Base-by-base conservation (phyloP, 2,888 invertebrate species). In the Cetonia aurata region DNA sequence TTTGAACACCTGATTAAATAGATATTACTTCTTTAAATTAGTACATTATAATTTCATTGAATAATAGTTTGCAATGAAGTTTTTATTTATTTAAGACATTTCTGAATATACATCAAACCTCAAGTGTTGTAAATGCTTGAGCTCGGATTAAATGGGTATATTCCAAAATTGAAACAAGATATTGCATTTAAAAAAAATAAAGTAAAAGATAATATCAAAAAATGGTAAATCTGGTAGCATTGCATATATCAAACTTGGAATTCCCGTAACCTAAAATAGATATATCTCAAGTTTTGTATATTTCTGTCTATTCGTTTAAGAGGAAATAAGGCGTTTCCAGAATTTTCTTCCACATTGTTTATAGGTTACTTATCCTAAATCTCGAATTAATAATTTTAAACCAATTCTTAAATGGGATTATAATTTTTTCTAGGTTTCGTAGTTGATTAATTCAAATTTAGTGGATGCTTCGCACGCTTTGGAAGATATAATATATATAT, bases 231-330 rank as follows among this genome's bases (percentile, higher is more conserved):
- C 44, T 44, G 3, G 3, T 6, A 44, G 6, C 44, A 44, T 2
- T 3, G 6, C 44, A 3, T 3, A 44, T n/a, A 44, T 3, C 10
- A 10, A 3, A 44, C 3, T 3, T 44, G 13, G 3, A 44, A 44
- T n/a, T 13, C 6, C n/a, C 12, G 44, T 6, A 44, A n/a, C 6
- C 44, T 13, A n/a, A 44, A n/a, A 44, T 44, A 44, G 12, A 1
- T 13, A 44, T 13, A 44, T 44, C 44, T 44, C 10, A 44, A 44
- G 44, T 44, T 44, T 44, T 44, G 13, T n/a, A 44, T 44, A 44
- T 6, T 44, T 44, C 44, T 44, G 44, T 3, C 13, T n/a, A 44
- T 6, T n/a, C 6, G 6, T 44, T 44, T 44, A n/a, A 10, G 44
- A 44, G 44, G 6, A 44, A 17, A 25, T 25, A 3, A 25, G 25